These are phyloP conservation scores for Aplocera efformata DNA, from an alignment of 2,888 invertebrate genomes.

Conservation along the genomic window DNA sequence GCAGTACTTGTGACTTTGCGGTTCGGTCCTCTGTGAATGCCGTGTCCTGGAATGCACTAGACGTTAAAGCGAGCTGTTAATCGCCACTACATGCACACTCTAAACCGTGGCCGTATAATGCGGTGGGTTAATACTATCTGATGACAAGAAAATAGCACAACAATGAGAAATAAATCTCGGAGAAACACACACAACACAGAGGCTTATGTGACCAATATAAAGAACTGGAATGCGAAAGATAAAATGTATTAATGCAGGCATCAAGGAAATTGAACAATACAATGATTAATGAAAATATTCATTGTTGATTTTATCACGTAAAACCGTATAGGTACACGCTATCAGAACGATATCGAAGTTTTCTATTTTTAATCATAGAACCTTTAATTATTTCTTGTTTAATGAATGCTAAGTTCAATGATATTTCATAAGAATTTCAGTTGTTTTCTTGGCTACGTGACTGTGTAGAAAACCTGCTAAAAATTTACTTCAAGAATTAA, in stretches of 20 bases:
- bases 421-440: not conserved
- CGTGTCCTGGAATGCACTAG: slow-evolving; percentile 85
- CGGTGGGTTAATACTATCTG: slow-evolving; percentile 35
- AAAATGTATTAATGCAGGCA: too few relatives aligned
- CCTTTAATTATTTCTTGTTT: too few relatives aligned
- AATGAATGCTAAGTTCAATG: too few relatives aligned
- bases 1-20: slow-evolving; percentile 89
- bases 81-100: slow-evolving; percentile 71
- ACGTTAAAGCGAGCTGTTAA: slow-evolving; percentile 74
- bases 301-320: too few relatives aligned
- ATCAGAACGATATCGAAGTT: too few relatives aligned
- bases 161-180: slow-evolving; percentile 20
- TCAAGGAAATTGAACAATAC: too few relatives aligned
- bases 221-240: too few relatives aligned
- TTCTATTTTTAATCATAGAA: too few relatives aligned
- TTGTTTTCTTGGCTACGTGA: slow-evolving; percentile 5
- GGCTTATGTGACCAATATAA: too few relatives aligned
- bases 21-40: slow-evolving; percentile 84
- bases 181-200: too few relatives aligned
- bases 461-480: not conserved
- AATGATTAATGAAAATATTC: too few relatives aligned
- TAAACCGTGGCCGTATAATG: slow-evolving; percentile 43
- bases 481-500: slow-evolving; percentile 3
- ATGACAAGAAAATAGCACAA: slow-evolving; percentile 12
- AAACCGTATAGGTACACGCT: too few relatives aligned